phyloP scores from a whole-genome alignment of 2,113 vertebrate genomes.

The Lota lota region DNA sequence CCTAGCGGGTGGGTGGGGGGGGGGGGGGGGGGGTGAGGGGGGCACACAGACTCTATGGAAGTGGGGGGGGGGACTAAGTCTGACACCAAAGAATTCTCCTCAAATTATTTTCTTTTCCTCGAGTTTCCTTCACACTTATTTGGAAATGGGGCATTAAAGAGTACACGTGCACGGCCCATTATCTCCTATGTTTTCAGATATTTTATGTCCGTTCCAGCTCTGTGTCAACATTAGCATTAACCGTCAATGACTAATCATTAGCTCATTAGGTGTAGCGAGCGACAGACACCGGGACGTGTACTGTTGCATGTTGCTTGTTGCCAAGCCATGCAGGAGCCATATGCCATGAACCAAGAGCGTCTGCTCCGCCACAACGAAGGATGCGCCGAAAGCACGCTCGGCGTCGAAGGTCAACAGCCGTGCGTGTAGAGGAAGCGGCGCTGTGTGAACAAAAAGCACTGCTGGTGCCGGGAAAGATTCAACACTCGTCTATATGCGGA shows the following conservation, averaged over 20 bases:
- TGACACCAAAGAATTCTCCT: slow-evolving; percentile 42
- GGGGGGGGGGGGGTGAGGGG: slow-evolving; percentile 36
- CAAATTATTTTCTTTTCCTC: slow-evolving; percentile 27
- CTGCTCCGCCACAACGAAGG: slow-evolving; percentile 43
- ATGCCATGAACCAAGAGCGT: slow-evolving; percentile 44
- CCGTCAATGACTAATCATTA: no score
- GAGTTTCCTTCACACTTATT: slow-evolving; percentile 24
- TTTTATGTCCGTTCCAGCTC: slow-evolving; percentile 11
- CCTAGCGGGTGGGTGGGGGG: slow-evolving; percentile 27
- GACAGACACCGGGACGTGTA: no score
- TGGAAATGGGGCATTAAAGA: not conserved
- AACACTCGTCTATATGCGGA: slow-evolving; percentile 58
- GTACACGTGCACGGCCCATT: slow-evolving; percentile 9
- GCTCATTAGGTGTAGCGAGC: no score
- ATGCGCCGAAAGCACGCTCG: slow-evolving; percentile 32
- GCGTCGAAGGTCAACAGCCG: slow-evolving; percentile 57
- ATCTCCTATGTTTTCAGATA: slow-evolving; percentile 15
- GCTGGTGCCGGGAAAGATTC: slow-evolving; percentile 2
- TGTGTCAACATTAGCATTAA: slow-evolving; percentile 49
- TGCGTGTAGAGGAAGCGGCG: slow-evolving; percentile 42
- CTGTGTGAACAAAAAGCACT: slow-evolving; percentile 6
- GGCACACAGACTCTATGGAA: slow-evolving; percentile 33
- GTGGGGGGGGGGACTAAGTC: slow-evolving; percentile 31
- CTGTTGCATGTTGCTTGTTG: no score
- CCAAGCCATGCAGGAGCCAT: slow-evolving; percentile 32